phyloP scores from a whole-genome alignment of 2,888 invertebrate species.

The Nebria salina region DNA sequence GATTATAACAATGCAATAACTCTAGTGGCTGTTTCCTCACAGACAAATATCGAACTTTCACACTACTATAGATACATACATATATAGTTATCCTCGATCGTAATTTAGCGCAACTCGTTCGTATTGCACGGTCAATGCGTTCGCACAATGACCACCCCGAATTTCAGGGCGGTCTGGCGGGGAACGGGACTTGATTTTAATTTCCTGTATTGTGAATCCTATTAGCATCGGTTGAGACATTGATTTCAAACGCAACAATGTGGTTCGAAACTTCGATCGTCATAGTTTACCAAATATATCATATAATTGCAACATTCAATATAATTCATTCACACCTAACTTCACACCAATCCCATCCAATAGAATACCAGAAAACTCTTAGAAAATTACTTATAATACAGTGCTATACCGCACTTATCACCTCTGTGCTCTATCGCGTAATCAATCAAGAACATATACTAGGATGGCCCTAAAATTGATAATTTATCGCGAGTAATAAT shows the following conservation, averaged over 20 bases:
- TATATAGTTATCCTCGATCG: not conserved
- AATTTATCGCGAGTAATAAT: too few species aligned
- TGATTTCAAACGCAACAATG: constrained; percentile 16
- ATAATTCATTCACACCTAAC: too few species aligned
- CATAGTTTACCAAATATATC: too few species aligned
- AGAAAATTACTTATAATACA: too few species aligned
- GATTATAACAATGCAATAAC: not conserved
- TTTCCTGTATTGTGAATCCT: constrained; percentile 61
- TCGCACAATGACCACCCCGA: not conserved
- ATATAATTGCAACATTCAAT: too few species aligned
- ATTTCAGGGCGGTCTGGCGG: not conserved
- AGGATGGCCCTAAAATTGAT: too few species aligned
- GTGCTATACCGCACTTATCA: too few species aligned
- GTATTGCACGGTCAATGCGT: not conserved
- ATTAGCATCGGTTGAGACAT: constrained; percentile 51
- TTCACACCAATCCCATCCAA: too few species aligned
- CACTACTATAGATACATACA: not conserved
- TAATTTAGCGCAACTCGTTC: not conserved
- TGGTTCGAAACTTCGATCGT: too few species aligned
- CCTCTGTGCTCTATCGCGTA: too few species aligned
- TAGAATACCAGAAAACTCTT: too few species aligned
- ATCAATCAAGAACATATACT: too few species aligned
- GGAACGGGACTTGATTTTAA: constrained; percentile 56
- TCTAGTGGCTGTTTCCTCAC: not conserved
- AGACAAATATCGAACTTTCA: not conserved